Percentiles rank a stretch among this genome's conserved stretches.
These are phyloP conservation scores for Sphenodon punctatus DNA, from an alignment of 2,797 vertebrate species.

Conservation along the genomic window DNA sequence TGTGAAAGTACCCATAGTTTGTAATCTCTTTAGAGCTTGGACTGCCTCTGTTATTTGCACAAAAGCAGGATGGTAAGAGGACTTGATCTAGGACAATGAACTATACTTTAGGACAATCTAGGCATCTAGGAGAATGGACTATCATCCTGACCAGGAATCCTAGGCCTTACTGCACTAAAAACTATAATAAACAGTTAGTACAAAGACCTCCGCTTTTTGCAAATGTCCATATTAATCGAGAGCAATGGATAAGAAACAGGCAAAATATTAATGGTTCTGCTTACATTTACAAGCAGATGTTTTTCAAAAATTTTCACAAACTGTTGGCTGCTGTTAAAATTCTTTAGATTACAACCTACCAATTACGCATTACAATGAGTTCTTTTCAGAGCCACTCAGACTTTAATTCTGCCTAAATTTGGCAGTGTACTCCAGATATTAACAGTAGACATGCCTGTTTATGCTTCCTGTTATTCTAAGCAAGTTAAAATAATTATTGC, in stretches of 20 bases:
- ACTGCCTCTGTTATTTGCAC: too few species aligned
- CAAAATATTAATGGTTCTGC: background rate
- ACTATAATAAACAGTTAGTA: too few species aligned
- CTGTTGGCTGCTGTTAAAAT: background rate
- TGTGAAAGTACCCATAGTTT: too few species aligned
- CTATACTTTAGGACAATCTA: too few species aligned
- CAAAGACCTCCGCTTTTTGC: too few species aligned
- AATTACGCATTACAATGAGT: background rate
- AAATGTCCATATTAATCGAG: too few species aligned
- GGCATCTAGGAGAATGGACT: too few species aligned
- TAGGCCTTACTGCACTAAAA: too few species aligned
- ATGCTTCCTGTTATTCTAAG: conserved; percentile 3
- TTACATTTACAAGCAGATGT: background rate
- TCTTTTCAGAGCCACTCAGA: conserved; percentile 10
- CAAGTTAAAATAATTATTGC: background rate
- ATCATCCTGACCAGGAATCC: too few species aligned
- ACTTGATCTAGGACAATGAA: too few species aligned
- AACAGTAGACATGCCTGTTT: background rate
- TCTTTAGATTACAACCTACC: background rate
- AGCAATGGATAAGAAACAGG: background rate
- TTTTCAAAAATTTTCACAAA: background rate
- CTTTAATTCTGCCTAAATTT: conserved; percentile 19
- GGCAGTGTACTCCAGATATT: background rate
- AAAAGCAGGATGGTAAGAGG: too few species aligned
- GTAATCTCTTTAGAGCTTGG: too few species aligned